phyloP scores from a whole-genome alignment of 1,140 invertebrate species.

The Drosophila serrata region DNA sequence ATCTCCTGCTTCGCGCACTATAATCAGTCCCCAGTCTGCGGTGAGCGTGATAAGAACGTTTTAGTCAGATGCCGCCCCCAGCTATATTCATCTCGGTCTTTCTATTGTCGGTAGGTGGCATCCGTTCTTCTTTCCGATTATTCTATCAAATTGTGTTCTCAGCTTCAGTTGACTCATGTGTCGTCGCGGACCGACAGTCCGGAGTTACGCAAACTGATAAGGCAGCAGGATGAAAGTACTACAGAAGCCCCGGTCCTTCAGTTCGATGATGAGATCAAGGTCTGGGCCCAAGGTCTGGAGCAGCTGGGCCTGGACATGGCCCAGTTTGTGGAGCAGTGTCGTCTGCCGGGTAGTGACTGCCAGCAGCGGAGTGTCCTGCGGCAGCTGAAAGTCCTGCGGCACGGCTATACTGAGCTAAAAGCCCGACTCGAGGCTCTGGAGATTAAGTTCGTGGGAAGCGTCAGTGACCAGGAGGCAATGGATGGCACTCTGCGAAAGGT shows the following conservation, averaged over 20 bases:
- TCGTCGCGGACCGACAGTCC: slow-evolving; percentile 32
- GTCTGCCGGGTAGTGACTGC: slow-evolving; percentile 32
- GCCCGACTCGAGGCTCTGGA: slow-evolving; percentile 47
- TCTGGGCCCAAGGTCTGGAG: slow-evolving; percentile 30
- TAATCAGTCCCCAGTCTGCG: slow-evolving; percentile 51
- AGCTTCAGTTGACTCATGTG: slow-evolving; percentile 21
- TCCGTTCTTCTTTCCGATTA: background rate
- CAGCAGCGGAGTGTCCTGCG: slow-evolving; percentile 38
- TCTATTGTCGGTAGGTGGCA: slow-evolving; percentile 34
- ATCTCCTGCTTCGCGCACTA: slow-evolving; percentile 16
- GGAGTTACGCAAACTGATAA: slow-evolving; percentile 46
- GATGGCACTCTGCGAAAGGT: slow-evolving; percentile 26
- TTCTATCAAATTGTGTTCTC: background rate
- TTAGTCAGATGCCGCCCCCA: slow-evolving; percentile 16
- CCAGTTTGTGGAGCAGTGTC: slow-evolving; percentile 46
- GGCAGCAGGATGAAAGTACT: slow-evolving; percentile 23
- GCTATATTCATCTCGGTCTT: slow-evolving; percentile 26
- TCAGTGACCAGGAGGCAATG: slow-evolving; percentile 33
- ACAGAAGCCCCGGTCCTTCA: background rate
- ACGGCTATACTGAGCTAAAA: slow-evolving; percentile 29
- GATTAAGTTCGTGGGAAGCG: slow-evolving; percentile 18
- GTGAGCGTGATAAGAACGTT: slow-evolving; percentile 61
- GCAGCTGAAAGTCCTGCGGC: slow-evolving; percentile 26
- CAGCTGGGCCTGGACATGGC: slow-evolving; percentile 25
- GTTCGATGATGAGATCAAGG: slow-evolving; percentile 40